Evolutionary conservation across 2,888 invertebrate species (phyloP).

Genomic region (Orchesellides sinensis): DNA sequence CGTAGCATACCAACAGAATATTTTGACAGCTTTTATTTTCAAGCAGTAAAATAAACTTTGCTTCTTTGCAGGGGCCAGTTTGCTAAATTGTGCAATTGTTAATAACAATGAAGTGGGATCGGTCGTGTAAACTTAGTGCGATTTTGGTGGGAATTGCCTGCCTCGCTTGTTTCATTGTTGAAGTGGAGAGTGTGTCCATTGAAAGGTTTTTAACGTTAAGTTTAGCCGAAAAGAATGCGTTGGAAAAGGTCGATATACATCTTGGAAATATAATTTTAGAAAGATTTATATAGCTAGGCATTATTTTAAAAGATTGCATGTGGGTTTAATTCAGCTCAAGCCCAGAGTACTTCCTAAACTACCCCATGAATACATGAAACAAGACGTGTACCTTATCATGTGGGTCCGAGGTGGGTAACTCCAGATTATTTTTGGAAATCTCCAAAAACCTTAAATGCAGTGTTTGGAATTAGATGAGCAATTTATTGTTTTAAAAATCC

Average conservation of each 20-base stretch:
- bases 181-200: slow-evolving; percentile 15
- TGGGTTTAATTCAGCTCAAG: slow-evolving; percentile 6
- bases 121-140: too few relatives aligned
- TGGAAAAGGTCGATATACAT: slow-evolving; percentile 24
- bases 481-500: background rate
- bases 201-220: slow-evolving; percentile 32
- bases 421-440: background rate
- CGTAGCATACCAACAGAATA: too few relatives aligned
- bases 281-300: background rate
- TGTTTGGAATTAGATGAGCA: background rate
- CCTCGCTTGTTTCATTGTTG: background rate
- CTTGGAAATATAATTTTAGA: background rate
- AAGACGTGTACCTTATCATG: slow-evolving; percentile 34
- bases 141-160: background rate
- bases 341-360: background rate
- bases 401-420: slow-evolving; percentile 36
- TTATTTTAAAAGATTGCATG: background rate
- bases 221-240: slow-evolving; percentile 1
- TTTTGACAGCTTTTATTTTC: too few relatives aligned
- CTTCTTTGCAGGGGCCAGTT: too few relatives aligned
- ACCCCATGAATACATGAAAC: slow-evolving; percentile 46
- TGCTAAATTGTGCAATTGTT: too few relatives aligned
- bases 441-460: background rate
- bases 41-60: too few relatives aligned
- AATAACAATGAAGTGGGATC: too few relatives aligned